phyloP scores from a whole-genome alignment of 2,797 vertebrate species.

The Gobio occitaniae region DNA sequence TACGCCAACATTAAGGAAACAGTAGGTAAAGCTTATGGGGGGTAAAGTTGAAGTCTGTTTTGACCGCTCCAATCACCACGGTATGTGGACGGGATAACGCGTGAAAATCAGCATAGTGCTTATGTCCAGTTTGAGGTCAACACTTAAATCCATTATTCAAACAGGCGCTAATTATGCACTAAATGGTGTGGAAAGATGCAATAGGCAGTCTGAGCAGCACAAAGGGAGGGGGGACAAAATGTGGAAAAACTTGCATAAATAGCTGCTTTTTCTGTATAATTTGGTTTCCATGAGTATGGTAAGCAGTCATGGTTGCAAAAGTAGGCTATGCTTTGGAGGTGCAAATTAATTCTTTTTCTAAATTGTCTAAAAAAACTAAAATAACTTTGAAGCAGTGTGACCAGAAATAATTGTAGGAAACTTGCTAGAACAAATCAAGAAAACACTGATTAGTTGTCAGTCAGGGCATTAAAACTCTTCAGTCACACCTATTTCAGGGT shows the following conservation, averaged over 20 bases:
- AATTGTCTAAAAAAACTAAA: constrained; percentile 15
- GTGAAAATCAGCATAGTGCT: constrained; percentile 57
- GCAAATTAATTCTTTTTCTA: constrained; percentile 41
- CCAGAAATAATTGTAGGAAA: constrained; percentile 45
- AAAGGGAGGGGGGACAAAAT: constrained; percentile 72
- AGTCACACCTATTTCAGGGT: not conserved
- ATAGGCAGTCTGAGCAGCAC: constrained; percentile 70
- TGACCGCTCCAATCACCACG: constrained; percentile 50
- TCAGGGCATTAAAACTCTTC: constrained; percentile 36
- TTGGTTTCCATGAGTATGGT: constrained; percentile 60
- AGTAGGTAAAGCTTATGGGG: not conserved
- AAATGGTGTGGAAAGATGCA: constrained; percentile 84
- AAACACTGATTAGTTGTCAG: constrained; percentile 74
- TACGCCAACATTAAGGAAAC: constrained; percentile 22
- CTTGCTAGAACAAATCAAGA: constrained; percentile 35
- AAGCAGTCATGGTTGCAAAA: constrained; percentile 13
- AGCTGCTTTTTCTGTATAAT: constrained; percentile 75
- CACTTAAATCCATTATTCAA: constrained; percentile 68
- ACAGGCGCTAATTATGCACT: constrained; percentile 76
- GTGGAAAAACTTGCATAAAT: constrained; percentile 81
- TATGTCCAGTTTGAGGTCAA: constrained; percentile 55
- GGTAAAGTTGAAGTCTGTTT: constrained; percentile 38
- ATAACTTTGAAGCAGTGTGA: not conserved
- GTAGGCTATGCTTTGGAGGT: constrained; percentile 3
- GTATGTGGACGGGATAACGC: constrained; percentile 54